These are phyloP conservation scores for Laticauda colubrina DNA, from an alignment of 2,113 vertebrate genomes.

Conservation along the genomic window DNA sequence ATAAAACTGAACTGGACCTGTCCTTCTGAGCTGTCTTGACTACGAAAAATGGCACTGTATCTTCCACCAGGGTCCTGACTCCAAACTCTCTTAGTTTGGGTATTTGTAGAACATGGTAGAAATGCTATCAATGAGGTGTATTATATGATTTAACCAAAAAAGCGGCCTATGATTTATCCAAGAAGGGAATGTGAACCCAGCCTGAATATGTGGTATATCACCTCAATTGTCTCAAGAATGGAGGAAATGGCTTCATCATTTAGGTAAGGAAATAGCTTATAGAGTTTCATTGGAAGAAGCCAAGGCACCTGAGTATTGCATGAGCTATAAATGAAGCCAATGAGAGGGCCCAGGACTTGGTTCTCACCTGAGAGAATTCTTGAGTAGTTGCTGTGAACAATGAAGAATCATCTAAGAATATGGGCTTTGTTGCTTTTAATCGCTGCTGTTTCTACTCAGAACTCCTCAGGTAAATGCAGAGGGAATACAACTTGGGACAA, in stretches of 20 bases:
- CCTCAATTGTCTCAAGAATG: background rate
- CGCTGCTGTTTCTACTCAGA: background rate
- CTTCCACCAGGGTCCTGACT: background rate
- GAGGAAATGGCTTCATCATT: background rate
- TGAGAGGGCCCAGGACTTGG: fast-evolving
- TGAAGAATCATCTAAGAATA: fast-evolving
- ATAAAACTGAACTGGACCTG: background rate
- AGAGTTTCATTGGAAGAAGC: background rate
- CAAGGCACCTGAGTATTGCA: fast-evolving
- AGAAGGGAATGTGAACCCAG: background rate
- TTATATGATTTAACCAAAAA: background rate
- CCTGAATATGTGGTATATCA: background rate
- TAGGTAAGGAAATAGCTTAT: fast-evolving
- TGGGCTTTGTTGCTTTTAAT: background rate
- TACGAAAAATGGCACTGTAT: background rate
- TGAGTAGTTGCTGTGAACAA: fast-evolving
- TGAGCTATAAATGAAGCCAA: background rate
- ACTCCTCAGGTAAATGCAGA: background rate
- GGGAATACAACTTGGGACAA: background rate
- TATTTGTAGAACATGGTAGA: background rate
- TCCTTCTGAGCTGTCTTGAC: background rate
- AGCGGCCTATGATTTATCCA: background rate
- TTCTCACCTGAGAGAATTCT: background rate
- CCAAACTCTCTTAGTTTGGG: background rate
- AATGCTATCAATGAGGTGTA: background rate